These are phyloP conservation scores for Danio tinwini DNA, from an alignment of 2,797 vertebrate genomes.

Conservation along the genomic window DNA sequence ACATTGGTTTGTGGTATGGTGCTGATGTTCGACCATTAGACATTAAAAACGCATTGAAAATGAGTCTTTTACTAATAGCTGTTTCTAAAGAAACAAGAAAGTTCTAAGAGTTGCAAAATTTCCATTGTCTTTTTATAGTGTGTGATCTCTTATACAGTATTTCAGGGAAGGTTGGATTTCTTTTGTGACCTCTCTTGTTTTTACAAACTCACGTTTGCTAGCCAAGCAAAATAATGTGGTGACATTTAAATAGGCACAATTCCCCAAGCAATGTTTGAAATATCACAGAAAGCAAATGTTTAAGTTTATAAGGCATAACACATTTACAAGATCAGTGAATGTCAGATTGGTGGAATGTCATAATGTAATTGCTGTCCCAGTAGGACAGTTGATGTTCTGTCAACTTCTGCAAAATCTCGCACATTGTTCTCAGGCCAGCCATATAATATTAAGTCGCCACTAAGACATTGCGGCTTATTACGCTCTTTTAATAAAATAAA, in stretches of 20 bases:
- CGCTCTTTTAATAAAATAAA: not conserved
- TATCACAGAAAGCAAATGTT: not conserved
- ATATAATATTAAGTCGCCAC: not conserved
- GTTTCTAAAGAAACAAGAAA: not conserved
- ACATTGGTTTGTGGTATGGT: too few relatives aligned
- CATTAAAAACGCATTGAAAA: too few relatives aligned
- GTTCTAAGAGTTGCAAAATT: not conserved
- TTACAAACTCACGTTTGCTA: not conserved
- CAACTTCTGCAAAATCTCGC: not conserved
- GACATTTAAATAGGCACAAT: not conserved
- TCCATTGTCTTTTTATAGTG: not conserved
- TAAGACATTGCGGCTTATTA: not conserved
- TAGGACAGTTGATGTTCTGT: constrained; percentile 1
- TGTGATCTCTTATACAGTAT: not conserved
- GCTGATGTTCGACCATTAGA: too few relatives aligned
- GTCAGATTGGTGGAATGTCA: not conserved
- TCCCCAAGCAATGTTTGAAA: not conserved
- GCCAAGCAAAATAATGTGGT: not conserved
- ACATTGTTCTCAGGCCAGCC: not conserved
- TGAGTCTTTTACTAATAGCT: not conserved
- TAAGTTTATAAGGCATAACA: not conserved
- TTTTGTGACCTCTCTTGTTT: not conserved
- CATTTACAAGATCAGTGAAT: not conserved
- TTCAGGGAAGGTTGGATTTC: not conserved
- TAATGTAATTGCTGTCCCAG: not conserved